Evolutionary conservation across 2,888 invertebrate species (phyloP).

Genomic region (Ceraclea dissimilis): DNA sequence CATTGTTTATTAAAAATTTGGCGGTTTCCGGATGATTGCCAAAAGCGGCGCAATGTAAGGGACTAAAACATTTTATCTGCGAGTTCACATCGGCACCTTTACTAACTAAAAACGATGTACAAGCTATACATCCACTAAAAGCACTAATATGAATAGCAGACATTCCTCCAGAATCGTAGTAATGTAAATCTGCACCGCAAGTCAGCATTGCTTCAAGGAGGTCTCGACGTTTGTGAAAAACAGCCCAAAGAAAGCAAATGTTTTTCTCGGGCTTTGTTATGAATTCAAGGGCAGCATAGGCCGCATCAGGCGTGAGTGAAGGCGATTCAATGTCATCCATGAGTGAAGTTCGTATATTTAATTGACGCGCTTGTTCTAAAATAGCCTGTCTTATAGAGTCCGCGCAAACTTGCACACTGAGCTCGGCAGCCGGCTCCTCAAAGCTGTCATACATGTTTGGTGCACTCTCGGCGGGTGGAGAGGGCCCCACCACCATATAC

Average conservation of each 20-base stretch:
- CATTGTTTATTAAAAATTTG: slow-evolving; percentile 64
- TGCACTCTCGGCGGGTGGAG: slow-evolving; percentile 73
- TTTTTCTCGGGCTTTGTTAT: slow-evolving; percentile 63
- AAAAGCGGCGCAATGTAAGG: slow-evolving; percentile 85
- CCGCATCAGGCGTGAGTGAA: slow-evolving; percentile 52
- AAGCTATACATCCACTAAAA: slow-evolving; percentile 68
- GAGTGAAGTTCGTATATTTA: slow-evolving; percentile 58
- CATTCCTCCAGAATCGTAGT: slow-evolving; percentile 64
- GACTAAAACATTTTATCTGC: slow-evolving; percentile 65
- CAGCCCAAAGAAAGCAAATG: slow-evolving; percentile 64
- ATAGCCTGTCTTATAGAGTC: slow-evolving; percentile 68
- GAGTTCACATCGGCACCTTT: slow-evolving; percentile 63
- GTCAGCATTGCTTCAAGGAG: slow-evolving; percentile 55
- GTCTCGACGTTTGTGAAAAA: slow-evolving; percentile 63
- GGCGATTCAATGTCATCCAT: slow-evolving; percentile 69
- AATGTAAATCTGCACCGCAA: slow-evolving; percentile 63
- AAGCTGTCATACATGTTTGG: slow-evolving; percentile 77
- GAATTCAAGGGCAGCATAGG: slow-evolving; percentile 44
- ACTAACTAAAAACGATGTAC: slow-evolving; percentile 60
- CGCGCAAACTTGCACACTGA: slow-evolving; percentile 64
- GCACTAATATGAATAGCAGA: slow-evolving; percentile 70
- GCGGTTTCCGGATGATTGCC: slow-evolving; percentile 78
- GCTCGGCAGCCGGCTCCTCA: slow-evolving; percentile 61
- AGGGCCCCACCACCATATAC: slow-evolving; percentile 72
- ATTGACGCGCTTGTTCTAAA: slow-evolving; percentile 64